These are phyloP conservation scores for Bungarus multicinctus DNA, from an alignment of 2,113 vertebrate genomes.

Conservation along the genomic window DNA sequence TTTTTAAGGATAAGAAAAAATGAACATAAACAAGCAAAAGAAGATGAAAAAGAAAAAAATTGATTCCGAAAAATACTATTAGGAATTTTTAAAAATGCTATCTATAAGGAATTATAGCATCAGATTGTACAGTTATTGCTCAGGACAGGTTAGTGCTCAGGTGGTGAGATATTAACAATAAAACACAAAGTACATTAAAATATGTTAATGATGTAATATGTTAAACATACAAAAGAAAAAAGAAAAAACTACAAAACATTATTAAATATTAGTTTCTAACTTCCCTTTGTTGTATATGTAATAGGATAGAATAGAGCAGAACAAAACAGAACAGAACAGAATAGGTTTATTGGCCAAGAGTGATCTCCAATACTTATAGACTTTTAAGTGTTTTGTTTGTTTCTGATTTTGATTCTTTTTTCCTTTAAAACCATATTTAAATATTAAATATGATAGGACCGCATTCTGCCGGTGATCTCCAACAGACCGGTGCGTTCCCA, in stretches of 20 bases:
- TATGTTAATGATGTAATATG: neutral
- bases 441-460: no score
- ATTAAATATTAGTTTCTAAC: neutral
- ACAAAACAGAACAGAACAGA: no score
- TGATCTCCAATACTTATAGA: neutral
- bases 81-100: neutral
- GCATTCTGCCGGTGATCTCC: no score
- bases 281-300: neutral
- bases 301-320: no score
- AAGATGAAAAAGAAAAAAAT: neutral
- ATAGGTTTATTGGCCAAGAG: neutral
- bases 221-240: neutral
- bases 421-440: neutral
- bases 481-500: no score
- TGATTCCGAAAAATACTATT: neutral
- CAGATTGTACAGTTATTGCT: neutral
- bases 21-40: neutral
- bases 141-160: neutral
- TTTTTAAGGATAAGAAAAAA: neutral
- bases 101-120: neutral
- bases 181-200: neutral
- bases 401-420: neutral
- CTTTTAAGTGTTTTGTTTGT: neutral
- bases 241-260: neutral
- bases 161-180: neutral